These are phyloP conservation scores for Griposia aprilina DNA, from an alignment of 2,888 invertebrate genomes.

Conservation along the genomic window DNA sequence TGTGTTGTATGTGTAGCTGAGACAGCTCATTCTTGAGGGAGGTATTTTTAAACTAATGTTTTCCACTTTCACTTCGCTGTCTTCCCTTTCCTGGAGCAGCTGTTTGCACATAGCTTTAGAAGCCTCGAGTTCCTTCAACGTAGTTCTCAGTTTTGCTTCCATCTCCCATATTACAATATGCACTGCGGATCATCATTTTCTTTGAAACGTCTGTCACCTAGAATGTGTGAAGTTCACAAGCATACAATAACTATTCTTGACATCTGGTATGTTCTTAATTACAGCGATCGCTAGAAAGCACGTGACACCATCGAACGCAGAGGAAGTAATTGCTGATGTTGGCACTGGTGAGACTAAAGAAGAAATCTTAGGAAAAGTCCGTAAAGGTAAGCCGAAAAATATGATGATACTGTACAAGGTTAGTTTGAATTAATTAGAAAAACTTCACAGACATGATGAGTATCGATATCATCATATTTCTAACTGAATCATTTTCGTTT, in stretches of 20 bases:
- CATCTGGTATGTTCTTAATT: slow-evolving; percentile 3
- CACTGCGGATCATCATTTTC: too few relatives aligned
- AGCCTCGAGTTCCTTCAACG: too few relatives aligned
- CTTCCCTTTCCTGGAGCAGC: too few relatives aligned
- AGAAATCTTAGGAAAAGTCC: slow-evolving; percentile 26
- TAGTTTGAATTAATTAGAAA: not conserved
- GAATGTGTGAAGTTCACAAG: too few relatives aligned
- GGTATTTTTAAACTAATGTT: too few relatives aligned
- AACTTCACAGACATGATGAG: not conserved
- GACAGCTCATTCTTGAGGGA: too few relatives aligned
- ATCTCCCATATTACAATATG: too few relatives aligned
- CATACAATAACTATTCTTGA: not conserved
- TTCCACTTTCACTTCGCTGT: too few relatives aligned
- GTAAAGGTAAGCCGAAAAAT: slow-evolving; percentile 22
- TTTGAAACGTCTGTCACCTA: too few relatives aligned
- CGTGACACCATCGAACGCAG: slow-evolving; percentile 8
- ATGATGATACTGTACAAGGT: not conserved
- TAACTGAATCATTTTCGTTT: not conserved
- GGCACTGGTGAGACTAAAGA: slow-evolving; percentile 1
- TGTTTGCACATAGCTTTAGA: too few relatives aligned
- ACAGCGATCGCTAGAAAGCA: slow-evolving; percentile 44
- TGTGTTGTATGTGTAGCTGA: too few relatives aligned
- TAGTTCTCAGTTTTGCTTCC: too few relatives aligned
- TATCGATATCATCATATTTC: not conserved
- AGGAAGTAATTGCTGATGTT: not conserved